phyloP scores from a whole-genome alignment of 2,797 vertebrate species.

The Dallia pectoralis region DNA sequence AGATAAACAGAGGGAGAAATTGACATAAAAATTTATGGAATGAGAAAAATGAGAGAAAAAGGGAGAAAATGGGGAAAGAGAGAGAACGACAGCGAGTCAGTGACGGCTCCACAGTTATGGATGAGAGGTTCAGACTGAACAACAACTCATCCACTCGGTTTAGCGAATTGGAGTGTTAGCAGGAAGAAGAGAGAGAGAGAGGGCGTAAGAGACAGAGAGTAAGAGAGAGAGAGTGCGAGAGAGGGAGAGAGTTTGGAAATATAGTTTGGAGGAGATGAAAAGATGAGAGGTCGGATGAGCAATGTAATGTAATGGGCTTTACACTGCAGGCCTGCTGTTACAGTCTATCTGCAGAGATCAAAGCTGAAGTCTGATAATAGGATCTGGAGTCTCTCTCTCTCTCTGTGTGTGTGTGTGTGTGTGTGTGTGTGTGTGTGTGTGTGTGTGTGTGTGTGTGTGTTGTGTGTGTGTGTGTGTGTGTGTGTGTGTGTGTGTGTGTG shows the following conservation, averaged over 20 bases:
- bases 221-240: not conserved
- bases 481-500: conserved; percentile 7
- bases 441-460: not conserved
- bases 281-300: too few species aligned
- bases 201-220: too few species aligned
- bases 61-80: conserved; percentile 1
- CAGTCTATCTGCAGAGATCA: conserved; percentile 6
- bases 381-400: conserved; percentile 3
- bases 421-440: not conserved
- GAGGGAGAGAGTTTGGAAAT: not conserved
- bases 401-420: not conserved
- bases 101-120: not conserved
- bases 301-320: not conserved
- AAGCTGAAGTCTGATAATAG: not conserved
- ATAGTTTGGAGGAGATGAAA: too few species aligned
- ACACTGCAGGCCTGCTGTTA: not conserved
- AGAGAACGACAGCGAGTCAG: conserved; percentile 6
- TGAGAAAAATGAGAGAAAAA: not conserved
- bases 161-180: not conserved
- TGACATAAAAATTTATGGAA: not conserved
- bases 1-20: too few species aligned
- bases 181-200: not conserved
- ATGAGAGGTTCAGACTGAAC: not conserved
- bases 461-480: not conserved
- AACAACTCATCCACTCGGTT: not conserved